These are phyloP conservation scores for Ceratosolen solmsi DNA, from an alignment of 1,140 invertebrate genomes.

Conservation along the genomic window DNA sequence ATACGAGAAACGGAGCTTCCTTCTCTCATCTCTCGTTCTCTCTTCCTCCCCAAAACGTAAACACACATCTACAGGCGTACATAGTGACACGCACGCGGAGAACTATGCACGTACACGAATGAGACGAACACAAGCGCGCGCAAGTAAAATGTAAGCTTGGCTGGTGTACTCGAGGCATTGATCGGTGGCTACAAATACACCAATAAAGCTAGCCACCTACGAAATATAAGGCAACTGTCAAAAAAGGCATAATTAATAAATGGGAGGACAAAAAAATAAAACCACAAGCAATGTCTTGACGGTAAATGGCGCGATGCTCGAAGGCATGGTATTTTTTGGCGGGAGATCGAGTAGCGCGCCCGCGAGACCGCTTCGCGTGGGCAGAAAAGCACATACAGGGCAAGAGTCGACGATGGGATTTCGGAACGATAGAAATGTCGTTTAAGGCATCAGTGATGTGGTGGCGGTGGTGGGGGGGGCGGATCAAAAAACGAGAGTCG, in stretches of 20 bases:
- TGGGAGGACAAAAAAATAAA: not conserved
- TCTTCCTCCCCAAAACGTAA: constrained; percentile 37
- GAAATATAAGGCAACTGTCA: not conserved
- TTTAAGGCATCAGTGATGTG: not conserved
- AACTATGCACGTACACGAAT: not conserved
- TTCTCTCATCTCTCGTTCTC: not conserved
- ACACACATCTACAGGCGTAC: constrained; percentile 4
- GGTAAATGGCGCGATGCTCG: not conserved
- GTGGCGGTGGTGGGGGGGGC: not conserved
- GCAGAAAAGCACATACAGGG: not conserved
- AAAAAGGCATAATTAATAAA: not conserved
- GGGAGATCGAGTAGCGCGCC: constrained; percentile 1
- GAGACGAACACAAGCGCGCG: too few relatives aligned
- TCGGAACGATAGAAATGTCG: not conserved
- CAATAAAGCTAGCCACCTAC: not conserved
- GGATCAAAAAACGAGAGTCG: not conserved
- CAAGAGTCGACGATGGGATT: not conserved
- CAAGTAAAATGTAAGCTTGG: constrained; percentile 7
- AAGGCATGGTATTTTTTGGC: constrained; percentile 4
- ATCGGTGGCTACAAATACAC: not conserved
- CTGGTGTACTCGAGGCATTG: constrained; percentile 14
- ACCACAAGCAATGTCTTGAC: not conserved
- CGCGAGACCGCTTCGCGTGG: not conserved
- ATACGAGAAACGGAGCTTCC: constrained; percentile 27
- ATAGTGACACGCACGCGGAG: too few relatives aligned